phyloP scores from a whole-genome alignment of 2,797 vertebrate species.

The Lates japonicus region DNA sequence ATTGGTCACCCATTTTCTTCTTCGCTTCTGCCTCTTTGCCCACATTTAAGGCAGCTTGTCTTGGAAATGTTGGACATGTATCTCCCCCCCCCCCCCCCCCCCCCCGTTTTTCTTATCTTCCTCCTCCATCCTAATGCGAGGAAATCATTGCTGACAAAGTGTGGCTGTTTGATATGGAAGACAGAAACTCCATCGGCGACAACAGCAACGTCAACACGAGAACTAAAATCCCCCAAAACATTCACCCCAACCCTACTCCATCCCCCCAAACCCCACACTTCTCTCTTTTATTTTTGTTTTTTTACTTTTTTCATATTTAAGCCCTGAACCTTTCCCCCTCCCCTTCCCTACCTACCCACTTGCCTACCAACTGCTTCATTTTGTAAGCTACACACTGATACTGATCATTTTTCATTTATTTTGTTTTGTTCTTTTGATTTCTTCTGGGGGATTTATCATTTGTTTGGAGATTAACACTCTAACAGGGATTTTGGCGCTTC shows the following conservation, averaged over 20 bases:
- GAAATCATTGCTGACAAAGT: slow-evolving; percentile 74
- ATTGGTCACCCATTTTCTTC: slow-evolving; percentile 7
- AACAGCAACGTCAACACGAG: slow-evolving; percentile 66
- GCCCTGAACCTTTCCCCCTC: slow-evolving; percentile 33
- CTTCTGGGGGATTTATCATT: slow-evolving; percentile 75
- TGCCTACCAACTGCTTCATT: slow-evolving; percentile 67
- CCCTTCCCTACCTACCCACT: slow-evolving; percentile 35
- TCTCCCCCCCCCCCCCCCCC: no score
- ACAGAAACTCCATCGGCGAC: slow-evolving; percentile 74
- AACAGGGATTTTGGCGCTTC: slow-evolving; percentile 90
- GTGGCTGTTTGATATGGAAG: slow-evolving; percentile 83
- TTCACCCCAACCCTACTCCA: slow-evolving; percentile 39
- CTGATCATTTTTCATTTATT: slow-evolving; percentile 75
- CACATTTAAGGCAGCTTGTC: slow-evolving; percentile 68
- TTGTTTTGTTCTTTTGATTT: slow-evolving; percentile 75
- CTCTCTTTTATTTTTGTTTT: slow-evolving; percentile 29
- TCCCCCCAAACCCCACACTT: slow-evolving; percentile 31
- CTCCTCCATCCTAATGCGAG: slow-evolving; percentile 61
- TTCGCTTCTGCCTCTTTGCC: slow-evolving; percentile 31
- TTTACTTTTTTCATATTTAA: slow-evolving; percentile 49
- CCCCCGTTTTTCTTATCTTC: slow-evolving; percentile 31
- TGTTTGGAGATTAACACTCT: slow-evolving; percentile 90
- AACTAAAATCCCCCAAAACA: slow-evolving; percentile 40
- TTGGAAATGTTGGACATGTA: slow-evolving; percentile 47
- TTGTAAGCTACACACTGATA: slow-evolving; percentile 71